Evolutionary conservation across 1,140 invertebrate genomes (phyloP).

Genomic region (Samia ricini): DNA sequence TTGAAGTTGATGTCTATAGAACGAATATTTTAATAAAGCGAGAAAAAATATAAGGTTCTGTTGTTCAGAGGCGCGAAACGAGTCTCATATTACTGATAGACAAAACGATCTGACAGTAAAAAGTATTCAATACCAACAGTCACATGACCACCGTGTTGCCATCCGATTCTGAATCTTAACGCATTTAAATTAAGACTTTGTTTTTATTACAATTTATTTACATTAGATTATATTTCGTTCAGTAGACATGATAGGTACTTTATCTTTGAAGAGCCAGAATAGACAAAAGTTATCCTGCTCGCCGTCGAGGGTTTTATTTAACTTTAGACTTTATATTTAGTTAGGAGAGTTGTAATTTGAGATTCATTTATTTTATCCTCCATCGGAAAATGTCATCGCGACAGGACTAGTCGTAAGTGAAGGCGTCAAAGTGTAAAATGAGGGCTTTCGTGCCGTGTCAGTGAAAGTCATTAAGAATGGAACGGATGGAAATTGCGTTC

Average conservation of each 20-base stretch:
- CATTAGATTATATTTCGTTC: constrained; percentile 39
- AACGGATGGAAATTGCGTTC: constrained; percentile 75
- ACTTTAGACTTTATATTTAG: constrained; percentile 50
- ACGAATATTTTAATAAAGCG: constrained; percentile 52
- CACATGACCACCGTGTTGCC: constrained; percentile 15
- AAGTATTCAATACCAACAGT: constrained; percentile 28
- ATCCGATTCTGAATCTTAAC: constrained; percentile 30
- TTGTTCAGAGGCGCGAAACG: constrained; percentile 72
- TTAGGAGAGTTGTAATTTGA: constrained; percentile 5
- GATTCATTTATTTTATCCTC: constrained; percentile 39
- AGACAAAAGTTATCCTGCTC: constrained; percentile 64
- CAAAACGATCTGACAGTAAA: constrained; percentile 63
- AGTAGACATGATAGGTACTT: constrained; percentile 44
- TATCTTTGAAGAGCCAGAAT: constrained; percentile 68
- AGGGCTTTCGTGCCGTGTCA: constrained; percentile 74
- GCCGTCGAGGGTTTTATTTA: constrained; percentile 18
- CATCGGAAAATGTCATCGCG: constrained; percentile 70
- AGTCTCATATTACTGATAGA: constrained; percentile 74
- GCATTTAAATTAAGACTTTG: constrained; percentile 23
- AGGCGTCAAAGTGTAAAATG: constrained; percentile 78
- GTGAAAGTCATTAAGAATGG: constrained; percentile 75
- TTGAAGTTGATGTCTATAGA: not conserved
- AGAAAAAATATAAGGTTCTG: constrained; percentile 60
- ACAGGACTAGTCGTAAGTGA: constrained; percentile 71
- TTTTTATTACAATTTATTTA: constrained; percentile 27